These are phyloP conservation scores for Vannuccia rotundouncinata DNA, from an alignment of 2,888 invertebrate genomes.

Conservation along the genomic window DNA sequence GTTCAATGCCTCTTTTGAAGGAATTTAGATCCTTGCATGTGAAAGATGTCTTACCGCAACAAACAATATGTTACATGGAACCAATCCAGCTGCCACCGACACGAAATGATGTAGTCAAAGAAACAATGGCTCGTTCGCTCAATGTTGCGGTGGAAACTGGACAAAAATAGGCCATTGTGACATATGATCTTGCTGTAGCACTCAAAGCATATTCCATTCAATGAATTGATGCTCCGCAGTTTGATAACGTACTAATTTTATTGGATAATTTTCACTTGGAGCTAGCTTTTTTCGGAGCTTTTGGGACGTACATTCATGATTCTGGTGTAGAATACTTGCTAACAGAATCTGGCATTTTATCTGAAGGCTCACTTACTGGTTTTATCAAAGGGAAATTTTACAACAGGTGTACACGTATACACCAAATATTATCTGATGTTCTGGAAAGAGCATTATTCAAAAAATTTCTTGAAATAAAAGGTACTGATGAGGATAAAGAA, in stretches of 20 bases:
- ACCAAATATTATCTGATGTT: conserved; percentile 36
- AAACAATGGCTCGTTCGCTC: conserved; percentile 36
- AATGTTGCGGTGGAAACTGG: conserved; percentile 37
- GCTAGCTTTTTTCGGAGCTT: conserved; percentile 38
- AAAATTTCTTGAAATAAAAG: no score
- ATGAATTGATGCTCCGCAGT: conserved; percentile 35
- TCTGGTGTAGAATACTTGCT: conserved; percentile 36
- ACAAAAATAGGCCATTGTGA: conserved; percentile 40
- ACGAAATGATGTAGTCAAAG: conserved; percentile 40
- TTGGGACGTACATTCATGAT: conserved; percentile 38
- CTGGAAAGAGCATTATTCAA: conserved; percentile 38
- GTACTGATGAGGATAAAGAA: no score
- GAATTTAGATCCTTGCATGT: conserved; percentile 32
- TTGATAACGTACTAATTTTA: conserved; percentile 38
- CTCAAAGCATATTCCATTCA: conserved; percentile 40
- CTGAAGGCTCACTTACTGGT: conserved; percentile 38
- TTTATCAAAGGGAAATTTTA: conserved; percentile 40
- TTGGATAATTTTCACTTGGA: conserved; percentile 40
- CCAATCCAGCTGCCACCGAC: conserved; percentile 38
- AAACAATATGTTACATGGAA: conserved; percentile 40
- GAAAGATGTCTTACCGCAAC: conserved; percentile 34
- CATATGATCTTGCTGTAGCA: conserved; percentile 40
- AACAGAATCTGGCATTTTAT: conserved; percentile 37
- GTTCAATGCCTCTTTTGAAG: conserved; percentile 29
- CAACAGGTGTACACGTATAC: conserved; percentile 37